phyloP scores from a whole-genome alignment of 2,888 invertebrate species.

The Coleophora flavipennella region DNA sequence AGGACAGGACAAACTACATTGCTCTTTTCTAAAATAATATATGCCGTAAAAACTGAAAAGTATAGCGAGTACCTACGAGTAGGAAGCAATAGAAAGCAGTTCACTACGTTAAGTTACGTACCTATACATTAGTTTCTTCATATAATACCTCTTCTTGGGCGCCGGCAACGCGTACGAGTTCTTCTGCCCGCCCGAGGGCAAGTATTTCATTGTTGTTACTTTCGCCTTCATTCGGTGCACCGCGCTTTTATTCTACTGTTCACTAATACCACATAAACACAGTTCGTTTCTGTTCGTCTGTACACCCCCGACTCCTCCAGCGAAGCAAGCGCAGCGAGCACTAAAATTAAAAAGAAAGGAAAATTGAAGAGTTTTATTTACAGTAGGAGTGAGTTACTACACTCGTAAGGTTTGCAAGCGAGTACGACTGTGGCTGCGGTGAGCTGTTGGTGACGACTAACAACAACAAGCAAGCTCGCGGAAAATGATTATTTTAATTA shows the following conservation, averaged over 20 bases:
- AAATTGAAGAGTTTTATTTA: conserved; percentile 47
- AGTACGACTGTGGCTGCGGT: conserved; percentile 7
- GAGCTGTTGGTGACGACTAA: too few relatives aligned
- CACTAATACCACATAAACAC: conserved; percentile 5
- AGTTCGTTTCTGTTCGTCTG: conserved; percentile 5
- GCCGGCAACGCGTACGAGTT: conserved; percentile 75
- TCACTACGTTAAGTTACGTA: conserved; percentile 39
- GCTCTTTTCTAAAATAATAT: too few relatives aligned
- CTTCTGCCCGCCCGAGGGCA: conserved; percentile 71
- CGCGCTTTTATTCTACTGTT: conserved; percentile 22
- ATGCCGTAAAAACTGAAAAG: conserved; percentile 7
- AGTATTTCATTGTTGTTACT: conserved; percentile 74
- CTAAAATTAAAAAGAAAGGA: conserved; percentile 39
- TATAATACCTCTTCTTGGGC: conserved; percentile 72
- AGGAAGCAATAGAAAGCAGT: conserved; percentile 6
- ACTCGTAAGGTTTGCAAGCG: conserved; percentile 11
- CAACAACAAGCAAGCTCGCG: conserved; percentile 9
- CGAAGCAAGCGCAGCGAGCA: conserved; percentile 7
- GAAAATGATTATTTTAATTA: conserved; percentile 6
- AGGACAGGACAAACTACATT: too few relatives aligned
- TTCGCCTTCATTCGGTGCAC: conserved; percentile 66
- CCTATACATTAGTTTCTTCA: conserved; percentile 77
- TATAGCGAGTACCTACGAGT: conserved; percentile 1
- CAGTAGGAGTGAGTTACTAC: conserved; percentile 32
- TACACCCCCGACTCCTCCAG: conserved; percentile 18